Conservation (phyloP, 2,113 vertebrate genomes). For the Excalfactoria chinensis region DNA sequence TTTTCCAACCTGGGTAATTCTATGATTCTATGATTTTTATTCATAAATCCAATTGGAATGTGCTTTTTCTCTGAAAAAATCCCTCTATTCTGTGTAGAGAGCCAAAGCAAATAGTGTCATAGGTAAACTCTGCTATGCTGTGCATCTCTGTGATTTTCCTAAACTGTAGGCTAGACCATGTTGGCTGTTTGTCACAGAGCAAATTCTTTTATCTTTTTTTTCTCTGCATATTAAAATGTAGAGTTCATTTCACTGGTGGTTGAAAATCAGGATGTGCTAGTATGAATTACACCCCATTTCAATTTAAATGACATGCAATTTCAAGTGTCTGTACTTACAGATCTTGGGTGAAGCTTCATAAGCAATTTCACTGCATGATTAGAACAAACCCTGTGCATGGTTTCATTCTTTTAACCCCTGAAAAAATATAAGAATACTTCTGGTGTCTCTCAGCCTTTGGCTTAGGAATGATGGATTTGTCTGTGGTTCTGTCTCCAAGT, state of each 20-base stretch:
- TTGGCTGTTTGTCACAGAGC: background rate
- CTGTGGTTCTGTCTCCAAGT: background rate
- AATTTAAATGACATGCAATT: background rate
- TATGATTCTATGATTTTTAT: background rate
- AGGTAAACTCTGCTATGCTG: background rate
- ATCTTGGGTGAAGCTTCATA: background rate
- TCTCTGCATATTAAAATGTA: background rate
- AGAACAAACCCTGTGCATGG: background rate
- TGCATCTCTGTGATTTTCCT: background rate
- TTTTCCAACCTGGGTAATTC: no score
- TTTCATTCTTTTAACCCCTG: background rate
- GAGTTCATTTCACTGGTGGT: background rate
- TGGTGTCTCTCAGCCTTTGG: background rate
- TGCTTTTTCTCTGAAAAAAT: background rate
- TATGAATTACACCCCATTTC: background rate
- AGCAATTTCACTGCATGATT: background rate
- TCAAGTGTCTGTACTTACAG: background rate
- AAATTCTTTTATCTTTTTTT: background rate
- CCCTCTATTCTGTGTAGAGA: background rate
- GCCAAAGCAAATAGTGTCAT: background rate
- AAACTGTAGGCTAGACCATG: background rate
- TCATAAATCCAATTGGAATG: background rate
- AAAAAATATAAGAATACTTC: background rate
- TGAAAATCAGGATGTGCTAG: background rate
- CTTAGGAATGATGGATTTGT: conserved; percentile 34